Percentiles rank a stretch among this genome's conserved stretches.
These are phyloP conservation scores for Bufo gargarizans DNA, from an alignment of 2,113 vertebrate genomes.

Conservation along the genomic window DNA sequence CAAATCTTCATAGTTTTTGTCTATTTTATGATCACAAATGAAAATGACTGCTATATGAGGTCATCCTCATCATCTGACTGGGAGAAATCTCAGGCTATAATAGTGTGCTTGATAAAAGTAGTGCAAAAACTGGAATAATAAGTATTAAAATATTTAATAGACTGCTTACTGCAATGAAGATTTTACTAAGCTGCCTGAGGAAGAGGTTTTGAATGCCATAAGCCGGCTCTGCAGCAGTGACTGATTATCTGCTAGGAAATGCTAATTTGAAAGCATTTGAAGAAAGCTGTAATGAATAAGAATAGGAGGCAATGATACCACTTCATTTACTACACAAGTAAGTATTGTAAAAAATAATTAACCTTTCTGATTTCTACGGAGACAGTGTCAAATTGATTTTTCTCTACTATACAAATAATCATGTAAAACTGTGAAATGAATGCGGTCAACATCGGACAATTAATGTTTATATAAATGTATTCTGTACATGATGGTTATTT, in stretches of 20 bases:
- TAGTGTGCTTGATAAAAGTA: constrained; percentile 6
- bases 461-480: constrained; percentile 37
- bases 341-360: constrained; percentile 53
- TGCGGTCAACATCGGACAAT: constrained; percentile 31
- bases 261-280: constrained; percentile 42
- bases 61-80: neutral
- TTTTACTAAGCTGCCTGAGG: constrained; percentile 18
- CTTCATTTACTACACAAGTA: constrained; percentile 47
- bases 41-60: neutral
- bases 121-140: constrained; percentile 37
- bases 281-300: constrained; percentile 46
- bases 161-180: constrained; percentile 13
- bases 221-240: constrained; percentile 22
- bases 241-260: constrained; percentile 45
- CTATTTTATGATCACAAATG: neutral
- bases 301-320: constrained; percentile 48
- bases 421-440: constrained; percentile 36
- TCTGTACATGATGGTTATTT: constrained; percentile 16
- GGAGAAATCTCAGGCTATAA: neutral
- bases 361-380: constrained; percentile 38
- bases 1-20: neutral
- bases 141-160: constrained; percentile 36
- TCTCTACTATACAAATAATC: constrained; percentile 29
- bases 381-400: constrained; percentile 51
- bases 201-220: constrained; percentile 33